These are phyloP conservation scores for Drosophila asahinai DNA, from an alignment of 1,140 invertebrate genomes.

Conservation along the genomic window DNA sequence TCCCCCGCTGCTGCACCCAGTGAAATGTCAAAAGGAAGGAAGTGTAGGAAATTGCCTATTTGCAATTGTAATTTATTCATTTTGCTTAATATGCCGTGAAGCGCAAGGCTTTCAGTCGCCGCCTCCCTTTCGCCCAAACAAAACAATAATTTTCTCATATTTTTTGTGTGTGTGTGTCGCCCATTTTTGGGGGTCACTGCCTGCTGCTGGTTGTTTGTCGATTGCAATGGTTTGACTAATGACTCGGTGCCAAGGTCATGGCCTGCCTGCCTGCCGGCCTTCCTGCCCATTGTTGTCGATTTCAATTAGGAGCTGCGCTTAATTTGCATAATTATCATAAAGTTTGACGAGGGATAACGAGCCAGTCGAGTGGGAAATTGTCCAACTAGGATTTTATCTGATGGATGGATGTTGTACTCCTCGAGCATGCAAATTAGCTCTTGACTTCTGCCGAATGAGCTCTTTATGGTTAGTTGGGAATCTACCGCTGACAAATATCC, in stretches of 20 bases:
- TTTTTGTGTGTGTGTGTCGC: constrained; percentile 34
- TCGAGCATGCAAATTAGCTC: constrained; percentile 35
- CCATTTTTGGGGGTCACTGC: constrained; percentile 41
- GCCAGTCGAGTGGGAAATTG: constrained; percentile 52
- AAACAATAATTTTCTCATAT: constrained; percentile 70
- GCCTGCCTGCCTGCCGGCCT: not conserved
- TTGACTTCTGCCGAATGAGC: constrained; percentile 12
- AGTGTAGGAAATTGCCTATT: constrained; percentile 84
- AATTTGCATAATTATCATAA: constrained; percentile 79
- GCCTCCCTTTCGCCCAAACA: constrained; percentile 56
- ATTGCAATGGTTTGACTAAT: constrained; percentile 75
- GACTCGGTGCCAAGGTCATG: constrained; percentile 71
- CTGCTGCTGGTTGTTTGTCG: constrained; percentile 20
- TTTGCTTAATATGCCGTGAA: constrained; percentile 82
- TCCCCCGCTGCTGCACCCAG: constrained; percentile 35
- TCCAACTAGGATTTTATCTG: constrained; percentile 39
- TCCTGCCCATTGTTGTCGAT: constrained; percentile 56
- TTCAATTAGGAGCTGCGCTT: constrained; percentile 75
- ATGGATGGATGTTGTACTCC: constrained; percentile 36
- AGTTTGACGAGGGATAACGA: constrained; percentile 73
- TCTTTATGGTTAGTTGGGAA: constrained; percentile 3
- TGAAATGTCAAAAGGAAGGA: constrained; percentile 75
- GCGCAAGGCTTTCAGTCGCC: constrained; percentile 51
- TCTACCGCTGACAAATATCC: not conserved
- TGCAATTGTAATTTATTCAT: constrained; percentile 84